A percentile compares a stretch with the other conserved stretches of the same genome.
Evolutionary conservation across 2,888 invertebrate genomes (phyloP).

Genomic region (Timema podura): DNA sequence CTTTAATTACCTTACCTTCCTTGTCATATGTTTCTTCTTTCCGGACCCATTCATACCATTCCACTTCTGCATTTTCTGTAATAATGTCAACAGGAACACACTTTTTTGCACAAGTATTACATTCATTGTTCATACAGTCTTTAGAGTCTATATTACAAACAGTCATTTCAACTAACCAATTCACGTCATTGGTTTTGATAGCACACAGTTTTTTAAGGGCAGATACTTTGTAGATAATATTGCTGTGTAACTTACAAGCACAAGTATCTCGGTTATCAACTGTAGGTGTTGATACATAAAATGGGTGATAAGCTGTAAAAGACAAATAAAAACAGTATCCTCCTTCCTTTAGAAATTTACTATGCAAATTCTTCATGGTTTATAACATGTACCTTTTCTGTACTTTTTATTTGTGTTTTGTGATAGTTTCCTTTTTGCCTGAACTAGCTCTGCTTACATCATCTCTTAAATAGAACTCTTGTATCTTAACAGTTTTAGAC

Average conservation of each 20-base stretch:
- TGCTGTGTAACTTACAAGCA: slow-evolving; percentile 14
- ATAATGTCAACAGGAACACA: not conserved
- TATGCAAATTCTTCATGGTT: no score
- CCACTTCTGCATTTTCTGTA: not conserved
- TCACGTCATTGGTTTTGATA: not conserved
- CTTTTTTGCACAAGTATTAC: slow-evolving; percentile 12
- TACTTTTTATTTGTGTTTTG: no score
- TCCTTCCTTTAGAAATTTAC: no score
- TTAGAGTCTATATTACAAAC: slow-evolving; percentile 13
- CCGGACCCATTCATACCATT: slow-evolving; percentile 12
- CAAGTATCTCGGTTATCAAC: slow-evolving; percentile 14
- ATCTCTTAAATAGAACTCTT: no score
- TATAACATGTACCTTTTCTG: no score
- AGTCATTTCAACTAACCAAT: not conserved
- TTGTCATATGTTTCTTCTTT: slow-evolving; percentile 1
- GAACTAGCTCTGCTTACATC: no score
- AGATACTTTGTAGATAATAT: slow-evolving; percentile 13
- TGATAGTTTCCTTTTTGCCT: no score
- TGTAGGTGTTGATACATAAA: not conserved
- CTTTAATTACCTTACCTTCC: not conserved
- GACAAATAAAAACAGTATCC: no score
- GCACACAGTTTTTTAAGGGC: slow-evolving; percentile 9
- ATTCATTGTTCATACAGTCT: slow-evolving; percentile 14
- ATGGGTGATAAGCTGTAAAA: no score
- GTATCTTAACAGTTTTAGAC: no score